Percentiles rank a stretch among this genome's conserved stretches.
These are phyloP conservation scores for Pollenia angustigena DNA, from an alignment of 2,888 invertebrate genomes.

Conservation along the genomic window DNA sequence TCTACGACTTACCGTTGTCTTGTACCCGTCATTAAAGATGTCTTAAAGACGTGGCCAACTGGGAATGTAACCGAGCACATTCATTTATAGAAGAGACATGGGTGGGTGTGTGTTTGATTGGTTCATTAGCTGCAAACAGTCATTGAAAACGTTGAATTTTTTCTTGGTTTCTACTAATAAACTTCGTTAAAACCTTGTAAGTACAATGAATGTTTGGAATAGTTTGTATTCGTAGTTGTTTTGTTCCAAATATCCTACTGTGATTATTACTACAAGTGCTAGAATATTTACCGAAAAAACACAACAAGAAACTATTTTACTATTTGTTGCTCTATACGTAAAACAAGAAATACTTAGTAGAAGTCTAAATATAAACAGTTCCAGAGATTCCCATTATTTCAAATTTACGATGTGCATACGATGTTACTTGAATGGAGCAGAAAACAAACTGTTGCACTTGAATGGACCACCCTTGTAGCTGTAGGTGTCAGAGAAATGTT, in stretches of 20 bases:
- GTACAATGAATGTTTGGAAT: not conserved
- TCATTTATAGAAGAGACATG: not conserved
- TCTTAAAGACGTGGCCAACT: too few relatives aligned
- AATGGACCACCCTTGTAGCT: conserved; percentile 61
- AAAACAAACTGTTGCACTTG: conserved; percentile 62
- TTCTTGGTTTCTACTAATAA: conserved; percentile 11
- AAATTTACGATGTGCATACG: conserved; percentile 57
- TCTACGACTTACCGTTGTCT: too few relatives aligned
- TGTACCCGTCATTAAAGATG: too few relatives aligned
- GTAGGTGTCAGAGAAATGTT: conserved; percentile 49
- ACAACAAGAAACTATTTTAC: conserved; percentile 36
- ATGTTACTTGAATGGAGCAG: not conserved
- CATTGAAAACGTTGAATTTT: conserved; percentile 7
- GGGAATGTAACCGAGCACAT: not conserved
- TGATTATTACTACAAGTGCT: conserved; percentile 70
- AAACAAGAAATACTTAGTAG: conserved; percentile 6
- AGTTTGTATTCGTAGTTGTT: conserved; percentile 16
- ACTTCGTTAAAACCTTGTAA: conserved; percentile 20
- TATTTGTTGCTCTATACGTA: conserved; percentile 22
- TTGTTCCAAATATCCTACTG: conserved; percentile 62
- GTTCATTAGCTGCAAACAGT: conserved; percentile 54
- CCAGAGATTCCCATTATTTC: conserved; percentile 43
- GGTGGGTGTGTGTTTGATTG: conserved; percentile 42
- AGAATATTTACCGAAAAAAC: conserved; percentile 54
- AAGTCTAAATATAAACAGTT: conserved; percentile 10